Percentiles rank a stretch among this genome's conserved stretches.
phyloP scores from a whole-genome alignment of 2,113 vertebrate genomes.

The Canis aureus region DNA sequence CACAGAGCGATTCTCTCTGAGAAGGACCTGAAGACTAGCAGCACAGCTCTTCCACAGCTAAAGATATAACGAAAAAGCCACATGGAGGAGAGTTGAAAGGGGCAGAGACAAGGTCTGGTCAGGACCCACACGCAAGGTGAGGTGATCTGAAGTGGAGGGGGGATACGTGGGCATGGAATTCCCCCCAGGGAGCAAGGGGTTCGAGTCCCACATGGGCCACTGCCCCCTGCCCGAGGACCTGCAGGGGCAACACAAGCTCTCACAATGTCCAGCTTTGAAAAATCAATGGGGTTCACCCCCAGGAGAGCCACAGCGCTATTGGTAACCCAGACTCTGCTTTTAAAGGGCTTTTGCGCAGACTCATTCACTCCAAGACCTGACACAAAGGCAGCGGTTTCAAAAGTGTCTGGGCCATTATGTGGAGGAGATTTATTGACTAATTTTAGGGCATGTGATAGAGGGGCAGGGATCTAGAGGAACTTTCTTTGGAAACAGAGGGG shows the following conservation, averaged over 20 bases:
- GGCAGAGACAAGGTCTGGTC: background rate
- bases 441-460: background rate
- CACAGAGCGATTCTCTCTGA: background rate
- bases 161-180: background rate
- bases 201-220: background rate
- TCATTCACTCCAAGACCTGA: background rate
- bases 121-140: background rate
- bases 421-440: background rate
- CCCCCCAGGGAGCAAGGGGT: background rate
- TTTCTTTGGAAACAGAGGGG: background rate
- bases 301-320: background rate
- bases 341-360: background rate
- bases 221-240: rapidly evolving
- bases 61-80: background rate
- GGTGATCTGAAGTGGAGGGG: background rate
- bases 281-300: background rate
- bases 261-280: background rate
- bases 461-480: background rate
- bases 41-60: background rate
- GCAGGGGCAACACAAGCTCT: background rate
- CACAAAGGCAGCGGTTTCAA: background rate
- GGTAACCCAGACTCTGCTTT: background rate
- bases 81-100: background rate
- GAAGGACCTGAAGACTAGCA: background rate
- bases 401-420: background rate